Base-by-base conservation (phyloP, 2,888 invertebrate genomes). In the Rhagophthalmus giganteus region DNA sequence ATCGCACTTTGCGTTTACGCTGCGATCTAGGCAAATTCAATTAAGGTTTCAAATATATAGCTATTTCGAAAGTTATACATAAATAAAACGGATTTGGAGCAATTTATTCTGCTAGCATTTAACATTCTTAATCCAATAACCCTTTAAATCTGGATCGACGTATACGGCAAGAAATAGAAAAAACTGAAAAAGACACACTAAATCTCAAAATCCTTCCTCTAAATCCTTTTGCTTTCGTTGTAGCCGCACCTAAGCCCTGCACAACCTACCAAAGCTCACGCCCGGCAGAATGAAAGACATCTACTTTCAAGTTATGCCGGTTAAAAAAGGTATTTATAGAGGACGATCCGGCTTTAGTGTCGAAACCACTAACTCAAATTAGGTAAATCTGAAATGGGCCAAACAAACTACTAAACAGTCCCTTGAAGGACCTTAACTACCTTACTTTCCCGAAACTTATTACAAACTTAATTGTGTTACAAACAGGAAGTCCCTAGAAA, bases 251-350 rank as follows among this genome's bases (percentile, higher is more conserved):
- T 66, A 67, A 67, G 63, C 64, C 58, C 56, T 45, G 53, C 63
- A 59, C 63, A 66, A 67, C 66, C 66, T 69, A 66, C 65, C 67
- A 66, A 65, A 66, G 60, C 64, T 62, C 57, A 57, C 49, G 44
- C 58, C 42, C 47, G 48, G 45, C 14, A 37, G 32, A 33, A 20
- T 20, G 20, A 20, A 20, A 20, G 20, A 20, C 3, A 5, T 20
- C 4, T 7, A 7, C 3, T 20, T 20, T 20, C 20, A 20, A 20
- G 20, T 20, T n/a, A 20, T 20, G 7, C 4, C 20, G 7, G 3
- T 20, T 20, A 20, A 20, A 20, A 7, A 20, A 20, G 20, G 7
- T 20, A 7, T 20, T 20, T 20, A 20, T 20, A 20, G 7, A 7
- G 20, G 20, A 20, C 20, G 7, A 20, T 5, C 7, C 20, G 37